Evolutionary conservation across 2,888 invertebrate species (phyloP).

Genomic region (Trachelus troglodyta): DNA sequence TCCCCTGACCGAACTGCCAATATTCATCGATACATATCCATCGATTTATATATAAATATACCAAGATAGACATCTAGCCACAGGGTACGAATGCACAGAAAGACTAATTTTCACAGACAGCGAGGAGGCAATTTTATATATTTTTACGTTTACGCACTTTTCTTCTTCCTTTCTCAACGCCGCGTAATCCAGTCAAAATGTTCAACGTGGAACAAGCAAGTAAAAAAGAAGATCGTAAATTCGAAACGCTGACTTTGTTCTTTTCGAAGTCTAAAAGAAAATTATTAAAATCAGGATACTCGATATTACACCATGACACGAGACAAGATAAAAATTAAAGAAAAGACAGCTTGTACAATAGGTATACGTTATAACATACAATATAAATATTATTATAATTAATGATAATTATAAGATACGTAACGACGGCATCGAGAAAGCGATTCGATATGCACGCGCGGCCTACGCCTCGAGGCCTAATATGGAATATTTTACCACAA

Average conservation of each 20-base stretch:
- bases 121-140: background rate
- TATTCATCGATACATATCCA: constrained; percentile 35
- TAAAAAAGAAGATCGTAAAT: background rate
- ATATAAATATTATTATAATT: constrained; percentile 38
- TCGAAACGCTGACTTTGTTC: background rate
- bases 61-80: background rate
- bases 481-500: constrained; percentile 60
- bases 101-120: background rate
- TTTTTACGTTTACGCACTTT: background rate
- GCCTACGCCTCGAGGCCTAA: constrained; percentile 44
- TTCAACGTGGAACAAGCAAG: background rate
- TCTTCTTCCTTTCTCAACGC: background rate
- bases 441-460: constrained; percentile 21
- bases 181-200: background rate
- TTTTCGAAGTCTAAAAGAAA: background rate
- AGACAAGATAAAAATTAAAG: background rate
- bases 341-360: constrained; percentile 42
- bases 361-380: constrained; percentile 21
- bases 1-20: constrained; percentile 15
- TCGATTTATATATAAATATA: constrained; percentile 11
- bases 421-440: constrained; percentile 9
- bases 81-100: background rate
- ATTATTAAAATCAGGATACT: background rate
- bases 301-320: background rate
- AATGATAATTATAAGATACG: background rate